Conservation (phyloP, 2,888 invertebrate species). For the Pristionchus entomophagus region DNA sequence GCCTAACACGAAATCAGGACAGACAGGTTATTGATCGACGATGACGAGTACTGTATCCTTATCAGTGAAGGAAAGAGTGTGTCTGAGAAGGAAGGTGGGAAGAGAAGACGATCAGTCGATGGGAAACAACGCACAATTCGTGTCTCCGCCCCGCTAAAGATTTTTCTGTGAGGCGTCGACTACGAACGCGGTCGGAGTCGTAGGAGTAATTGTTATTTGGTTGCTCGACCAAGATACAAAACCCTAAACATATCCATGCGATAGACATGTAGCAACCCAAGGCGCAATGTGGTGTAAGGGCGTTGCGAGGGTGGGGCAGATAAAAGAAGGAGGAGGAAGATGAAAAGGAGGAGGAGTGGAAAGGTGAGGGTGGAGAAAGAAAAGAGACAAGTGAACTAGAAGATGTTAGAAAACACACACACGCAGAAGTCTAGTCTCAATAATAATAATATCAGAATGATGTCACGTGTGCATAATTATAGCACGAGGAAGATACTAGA, state of each 20-base stretch:
- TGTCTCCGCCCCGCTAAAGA: too few relatives aligned
- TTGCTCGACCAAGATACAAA: not conserved
- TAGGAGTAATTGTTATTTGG: slow-evolving; percentile 27
- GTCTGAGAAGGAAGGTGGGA: not conserved
- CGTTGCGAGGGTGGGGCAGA: not conserved
- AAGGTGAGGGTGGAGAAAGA: not conserved
- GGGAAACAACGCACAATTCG: not conserved
- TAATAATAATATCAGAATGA: not conserved
- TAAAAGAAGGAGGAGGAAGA: not conserved
- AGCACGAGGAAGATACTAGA: too few relatives aligned
- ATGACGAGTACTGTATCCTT: slow-evolving; percentile 15
- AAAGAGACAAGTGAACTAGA: not conserved
- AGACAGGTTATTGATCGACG: too few relatives aligned
- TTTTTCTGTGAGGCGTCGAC: too few relatives aligned
- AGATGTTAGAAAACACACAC: slow-evolving; percentile 1
- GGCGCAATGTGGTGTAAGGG: not conserved
- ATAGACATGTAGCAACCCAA: not conserved
- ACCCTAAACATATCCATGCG: not conserved
- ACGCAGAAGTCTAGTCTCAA: not conserved
- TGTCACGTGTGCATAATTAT: too few relatives aligned
- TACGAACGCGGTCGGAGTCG: slow-evolving; percentile 5
- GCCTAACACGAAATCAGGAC: not conserved
- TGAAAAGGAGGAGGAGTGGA: not conserved
- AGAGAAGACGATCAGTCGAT: not conserved
- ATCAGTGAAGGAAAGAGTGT: not conserved